These are phyloP conservation scores for Doryteuthis pealeii DNA, from an alignment of 1,140 invertebrate genomes.

Conservation along the genomic window DNA sequence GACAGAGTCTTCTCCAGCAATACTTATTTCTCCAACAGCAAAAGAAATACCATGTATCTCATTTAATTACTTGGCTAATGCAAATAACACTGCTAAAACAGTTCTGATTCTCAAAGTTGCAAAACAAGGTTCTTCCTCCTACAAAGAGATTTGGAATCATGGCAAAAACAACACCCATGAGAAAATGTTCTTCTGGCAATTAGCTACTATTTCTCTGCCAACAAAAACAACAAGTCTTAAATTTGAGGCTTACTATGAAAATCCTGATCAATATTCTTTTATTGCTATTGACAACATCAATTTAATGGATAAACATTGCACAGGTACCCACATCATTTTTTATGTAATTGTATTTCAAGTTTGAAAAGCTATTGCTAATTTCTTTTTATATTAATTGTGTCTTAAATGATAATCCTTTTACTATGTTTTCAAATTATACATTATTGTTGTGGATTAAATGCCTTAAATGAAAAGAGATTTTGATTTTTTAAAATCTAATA, in stretches of 20 bases:
- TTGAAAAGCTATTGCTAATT: no score
- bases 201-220: neutral
- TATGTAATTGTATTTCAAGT: no score
- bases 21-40: neutral
- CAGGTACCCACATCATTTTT: constrained; percentile 3
- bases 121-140: neutral
- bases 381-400: no score
- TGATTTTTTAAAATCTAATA: no score
- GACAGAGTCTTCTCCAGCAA: neutral
- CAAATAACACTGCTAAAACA: neutral
- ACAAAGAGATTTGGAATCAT: neutral
- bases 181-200: neutral
- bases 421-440: no score
- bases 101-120: neutral
- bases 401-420: no score
- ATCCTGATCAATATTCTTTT: neutral
- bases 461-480: no score
- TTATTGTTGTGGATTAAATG: no score
- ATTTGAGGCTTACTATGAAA: neutral
- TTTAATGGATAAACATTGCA: neutral
- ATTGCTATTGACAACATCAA: neutral
- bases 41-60: neutral
- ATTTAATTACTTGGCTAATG: neutral
- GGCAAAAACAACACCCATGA: neutral
- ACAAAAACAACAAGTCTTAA: neutral